Evolutionary conservation across 2,797 vertebrate species (phyloP), one percentile per base, ranked within the genome.

Genomic region (Gambelia wislizenii): DNA sequence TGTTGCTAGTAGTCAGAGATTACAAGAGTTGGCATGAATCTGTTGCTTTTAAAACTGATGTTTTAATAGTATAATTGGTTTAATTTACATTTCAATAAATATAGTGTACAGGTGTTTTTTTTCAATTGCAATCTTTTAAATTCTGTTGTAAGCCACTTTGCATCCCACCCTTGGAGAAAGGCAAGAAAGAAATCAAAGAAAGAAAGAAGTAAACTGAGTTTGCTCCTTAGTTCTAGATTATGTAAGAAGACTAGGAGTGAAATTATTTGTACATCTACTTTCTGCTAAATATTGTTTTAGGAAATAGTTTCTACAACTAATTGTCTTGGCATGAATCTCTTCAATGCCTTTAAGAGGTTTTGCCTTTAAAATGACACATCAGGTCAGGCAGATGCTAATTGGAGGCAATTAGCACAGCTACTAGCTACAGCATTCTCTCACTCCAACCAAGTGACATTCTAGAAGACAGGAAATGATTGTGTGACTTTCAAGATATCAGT

Each of bases 341-440:
- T 64, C 76, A 81, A 12, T 76, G 76, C 30, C 36, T 80, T 67
- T 54, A 54, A 81, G 18, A 91, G 67, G 39, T 56, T 36, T 74
- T 87, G 54, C 54, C 90, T 86, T 39, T 90, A 90, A 84, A 39
- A 47, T 94, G 83, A 0, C 92, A 75, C 87, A 91, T 90, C 52
- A 70, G 84, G 81, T 93, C 89, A 91, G 83, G 90, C 83, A 76
- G 59, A 91, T 59, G 76, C 20, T 27, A 91, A 30, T 1, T 90
- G 9, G 8, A 22, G 75, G 33, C 89, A 56, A 61, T 92, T 80
- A 89, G 18, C 74, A 79, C 13, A 74, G 86, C 82, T 89, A 25
- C 47, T 90, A 84, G 12, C 47, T 92, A 18, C 87, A 78, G 87
- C 77, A 78, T 87, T 81, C 42, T 90, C 44, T 87, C 56, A 89